Percentiles rank a stretch among this genome's conserved stretches.
phyloP scores from a whole-genome alignment of 2,797 vertebrate species.

The Harpagifer antarcticus region DNA sequence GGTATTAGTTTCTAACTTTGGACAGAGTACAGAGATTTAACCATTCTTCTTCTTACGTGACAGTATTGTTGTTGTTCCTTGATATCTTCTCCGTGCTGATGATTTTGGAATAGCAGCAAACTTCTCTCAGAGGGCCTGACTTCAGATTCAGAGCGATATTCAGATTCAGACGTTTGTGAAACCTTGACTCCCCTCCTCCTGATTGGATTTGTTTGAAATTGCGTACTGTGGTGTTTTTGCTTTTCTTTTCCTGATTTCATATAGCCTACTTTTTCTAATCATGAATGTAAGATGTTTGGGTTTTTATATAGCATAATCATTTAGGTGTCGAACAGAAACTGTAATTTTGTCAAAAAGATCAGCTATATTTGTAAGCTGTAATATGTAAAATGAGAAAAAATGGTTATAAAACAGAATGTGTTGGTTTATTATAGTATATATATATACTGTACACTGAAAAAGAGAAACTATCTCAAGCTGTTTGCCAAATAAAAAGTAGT shows the following conservation, averaged over 20 bases:
- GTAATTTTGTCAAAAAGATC: conserved; percentile 90
- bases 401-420: conserved; percentile 86
- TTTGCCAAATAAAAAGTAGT: conserved; percentile 90
- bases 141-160: conserved; percentile 74
- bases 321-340: conserved; percentile 85
- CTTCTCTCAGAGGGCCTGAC: conserved; percentile 75
- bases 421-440: conserved; percentile 83
- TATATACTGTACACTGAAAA: conserved; percentile 87
- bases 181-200: conserved; percentile 60
- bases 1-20: conserved; percentile 68
- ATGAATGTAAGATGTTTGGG: conserved; percentile 88
- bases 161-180: conserved; percentile 71
- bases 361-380: conserved; percentile 91
- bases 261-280: conserved; percentile 86
- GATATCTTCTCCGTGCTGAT: conserved; percentile 76
- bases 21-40: conserved; percentile 62
- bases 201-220: conserved; percentile 80
- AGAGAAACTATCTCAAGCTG: conserved; percentile 88
- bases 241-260: conserved; percentile 78
- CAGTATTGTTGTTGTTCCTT: conserved; percentile 82
- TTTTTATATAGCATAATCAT: conserved; percentile 87
- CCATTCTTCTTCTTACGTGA: conserved; percentile 75
- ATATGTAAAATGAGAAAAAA: conserved; percentile 85
- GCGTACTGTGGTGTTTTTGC: conserved; percentile 82
- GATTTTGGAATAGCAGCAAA: conserved; percentile 73